Base-by-base conservation (phyloP, 2,888 invertebrate species). In the Dinocampus coccinellae region DNA sequence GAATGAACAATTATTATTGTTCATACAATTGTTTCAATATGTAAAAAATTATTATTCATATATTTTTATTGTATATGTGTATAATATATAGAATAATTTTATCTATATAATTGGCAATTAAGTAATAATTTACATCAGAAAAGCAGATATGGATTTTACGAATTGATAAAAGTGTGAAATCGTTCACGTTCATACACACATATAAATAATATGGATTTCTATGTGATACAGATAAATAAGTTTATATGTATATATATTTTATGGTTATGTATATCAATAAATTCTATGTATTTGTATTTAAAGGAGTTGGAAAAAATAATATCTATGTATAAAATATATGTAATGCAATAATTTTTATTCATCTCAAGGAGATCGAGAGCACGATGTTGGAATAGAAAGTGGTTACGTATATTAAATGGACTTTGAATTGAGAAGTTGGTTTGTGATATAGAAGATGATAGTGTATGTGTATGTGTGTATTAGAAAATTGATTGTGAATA, bases 351-450 rank as follows among this genome's bases (percentile, higher is more conserved):
- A 70, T 75, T 76, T 71, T 75, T n/a, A 67, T 75, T 71, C 74
- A 60, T 72, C 70, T 72, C 72, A 42, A 66, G 71, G 72, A 73
- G 75, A 75, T 77, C 73, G 74, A 73, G 76, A 77, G 73, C 76
- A 74, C 73, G 72, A 58, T 69, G 65, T 69, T 66, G 70, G 76
- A 78, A 78, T 78, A 78, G 78, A 78, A 78, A 78, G 78, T 77
- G 75, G 76, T 78, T 78, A 78, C 73, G 75, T 76, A 65, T 69
- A 73, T 76, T 73, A 77, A 77, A 76, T 69, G 69, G 73, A 76
- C 65, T 72, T 73, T 65, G 64, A 52, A 58, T 68, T 64, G 58
- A 10, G 24, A 13, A 11, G n/a, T n/a, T 61, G 36, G 34, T 39
- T 29, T 24, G 57, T 39, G 57, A 55, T 47, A 47, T 20, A 47